These are phyloP conservation scores for Oreotrochilus melanogaster DNA, from an alignment of 2,113 vertebrate genomes.

Conservation along the genomic window DNA sequence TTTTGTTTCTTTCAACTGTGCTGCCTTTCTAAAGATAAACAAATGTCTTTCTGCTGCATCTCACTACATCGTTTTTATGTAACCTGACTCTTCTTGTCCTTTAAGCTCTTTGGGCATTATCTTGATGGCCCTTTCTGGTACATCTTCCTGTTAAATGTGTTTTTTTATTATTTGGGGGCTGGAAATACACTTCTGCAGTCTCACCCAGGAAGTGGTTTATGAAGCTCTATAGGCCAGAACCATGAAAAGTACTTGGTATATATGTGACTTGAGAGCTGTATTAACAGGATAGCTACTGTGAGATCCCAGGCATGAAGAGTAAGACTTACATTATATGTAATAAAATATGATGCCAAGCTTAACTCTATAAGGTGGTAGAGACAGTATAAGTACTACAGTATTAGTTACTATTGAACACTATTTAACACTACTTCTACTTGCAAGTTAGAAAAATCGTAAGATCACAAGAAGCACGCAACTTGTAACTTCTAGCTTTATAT, in stretches of 20 bases:
- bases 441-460: background rate
- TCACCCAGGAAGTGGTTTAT: background rate
- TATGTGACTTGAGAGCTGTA: background rate
- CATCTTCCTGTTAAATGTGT: background rate
- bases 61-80: accelerated
- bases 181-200: background rate
- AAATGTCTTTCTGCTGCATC: accelerated
- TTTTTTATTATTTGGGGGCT: background rate
- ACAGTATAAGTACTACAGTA: background rate
- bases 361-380: too few species aligned
- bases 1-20: background rate
- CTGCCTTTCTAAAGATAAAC: background rate
- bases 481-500: background rate
- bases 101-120: background rate
- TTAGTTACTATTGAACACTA: background rate
- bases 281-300: background rate
- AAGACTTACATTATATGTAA: background rate
- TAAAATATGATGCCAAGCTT: background rate
- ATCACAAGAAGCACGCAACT: background rate
- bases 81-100: background rate
- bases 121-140: background rate
- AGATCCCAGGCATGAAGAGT: background rate
- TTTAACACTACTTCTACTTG: background rate
- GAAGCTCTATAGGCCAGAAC: background rate
- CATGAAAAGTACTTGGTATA: background rate